A percentile compares a stretch with the other conserved stretches of the same genome.
These are phyloP conservation scores for Naso thynnoides DNA, from an alignment of 2,797 vertebrate species.

Conservation along the genomic window DNA sequence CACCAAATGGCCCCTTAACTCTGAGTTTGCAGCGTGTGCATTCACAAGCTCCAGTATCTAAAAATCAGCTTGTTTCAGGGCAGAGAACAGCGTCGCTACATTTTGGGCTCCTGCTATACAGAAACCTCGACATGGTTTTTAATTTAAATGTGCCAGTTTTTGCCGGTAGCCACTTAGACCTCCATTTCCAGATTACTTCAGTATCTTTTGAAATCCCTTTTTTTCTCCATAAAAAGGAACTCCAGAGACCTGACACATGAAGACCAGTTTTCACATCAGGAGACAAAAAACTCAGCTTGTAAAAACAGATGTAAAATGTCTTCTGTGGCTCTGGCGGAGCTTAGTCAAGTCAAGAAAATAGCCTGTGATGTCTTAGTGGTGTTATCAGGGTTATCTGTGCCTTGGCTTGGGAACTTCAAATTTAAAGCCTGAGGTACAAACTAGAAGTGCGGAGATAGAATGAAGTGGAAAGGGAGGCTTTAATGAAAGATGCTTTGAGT, in stretches of 20 bases:
- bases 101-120: conserved; percentile 1
- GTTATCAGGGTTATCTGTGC: conserved; percentile 41
- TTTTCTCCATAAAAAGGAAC: too few relatives aligned
- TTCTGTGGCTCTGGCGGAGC: conserved; percentile 33
- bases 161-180: neutral
- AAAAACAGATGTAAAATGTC: conserved; percentile 16
- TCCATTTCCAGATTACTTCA: conserved; percentile 14
- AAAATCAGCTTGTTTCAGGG: conserved; percentile 51
- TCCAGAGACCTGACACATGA: too few relatives aligned
- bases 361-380: conserved; percentile 27
- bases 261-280: conserved; percentile 24
- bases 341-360: conserved; percentile 34
- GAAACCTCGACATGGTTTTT: conserved; percentile 13
- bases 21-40: conserved; percentile 62
- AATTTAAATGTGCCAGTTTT: conserved; percentile 7
- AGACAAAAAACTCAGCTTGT: neutral
- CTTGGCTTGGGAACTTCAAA: conserved; percentile 20
- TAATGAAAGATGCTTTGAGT: conserved; percentile 36
- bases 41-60: conserved; percentile 57
- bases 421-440: conserved; percentile 16
- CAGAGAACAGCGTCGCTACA: conserved; percentile 2
- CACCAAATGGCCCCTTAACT: conserved; percentile 76
- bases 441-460: conserved; percentile 21
- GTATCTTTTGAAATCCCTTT: neutral
- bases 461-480: conserved; percentile 29